These are phyloP conservation scores for Zygothrica quintamaculata DNA, from an alignment of 2,888 invertebrate genomes.

Conservation along the genomic window DNA sequence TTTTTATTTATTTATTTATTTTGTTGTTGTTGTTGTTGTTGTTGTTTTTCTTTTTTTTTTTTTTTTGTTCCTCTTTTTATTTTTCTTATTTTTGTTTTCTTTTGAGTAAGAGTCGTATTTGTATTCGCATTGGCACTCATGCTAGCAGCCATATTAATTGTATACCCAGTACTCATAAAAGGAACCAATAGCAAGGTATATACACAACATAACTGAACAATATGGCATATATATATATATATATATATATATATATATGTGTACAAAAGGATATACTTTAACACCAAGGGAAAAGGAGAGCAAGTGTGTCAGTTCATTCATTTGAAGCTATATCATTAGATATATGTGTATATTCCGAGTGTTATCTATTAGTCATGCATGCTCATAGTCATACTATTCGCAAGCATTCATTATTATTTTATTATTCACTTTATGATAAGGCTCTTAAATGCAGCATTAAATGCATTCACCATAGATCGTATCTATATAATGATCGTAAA, in stretches of 20 bases:
- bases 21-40: too few relatives aligned
- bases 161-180: slow-evolving; percentile 7
- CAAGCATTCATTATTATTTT: neutral
- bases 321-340: too few relatives aligned
- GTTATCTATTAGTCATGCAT: neutral
- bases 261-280: too few relatives aligned
- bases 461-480: slow-evolving; percentile 5
- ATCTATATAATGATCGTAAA: slow-evolving; percentile 14
- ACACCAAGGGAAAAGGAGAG: too few relatives aligned
- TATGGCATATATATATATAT: too few relatives aligned
- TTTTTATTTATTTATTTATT: too few relatives aligned
- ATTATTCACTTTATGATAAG: neutral
- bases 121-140: slow-evolving; percentile 22
- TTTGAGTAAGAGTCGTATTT: slow-evolving; percentile 14
- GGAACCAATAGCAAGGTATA: neutral
- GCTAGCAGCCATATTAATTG: neutral
- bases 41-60: too few relatives aligned
- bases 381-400: neutral
- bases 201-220: too few relatives aligned
- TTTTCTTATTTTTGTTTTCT: slow-evolving; percentile 10
- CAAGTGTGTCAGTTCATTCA: too few relatives aligned
- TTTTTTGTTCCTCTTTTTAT: too few relatives aligned
- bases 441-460: slow-evolving; percentile 1
- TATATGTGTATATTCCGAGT: too few relatives aligned
- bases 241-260: too few relatives aligned